These are phyloP conservation scores for Strigamia transsilvanica DNA, from an alignment of 2,888 invertebrate genomes.

Conservation along the genomic window DNA sequence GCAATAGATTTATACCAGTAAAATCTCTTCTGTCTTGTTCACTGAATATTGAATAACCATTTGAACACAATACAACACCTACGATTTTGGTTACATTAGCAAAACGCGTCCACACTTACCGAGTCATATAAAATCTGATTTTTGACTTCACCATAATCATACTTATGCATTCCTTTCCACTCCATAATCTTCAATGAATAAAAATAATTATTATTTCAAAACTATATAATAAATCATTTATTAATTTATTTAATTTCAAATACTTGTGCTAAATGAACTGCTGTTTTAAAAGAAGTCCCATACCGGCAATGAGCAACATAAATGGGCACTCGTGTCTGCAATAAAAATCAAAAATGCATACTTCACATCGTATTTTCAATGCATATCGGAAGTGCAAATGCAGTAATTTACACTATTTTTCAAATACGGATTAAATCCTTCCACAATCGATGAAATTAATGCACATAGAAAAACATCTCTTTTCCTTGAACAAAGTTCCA, in stretches of 20 bases:
- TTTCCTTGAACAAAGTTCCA: neutral
- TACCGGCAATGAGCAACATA: neutral
- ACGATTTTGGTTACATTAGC: neutral
- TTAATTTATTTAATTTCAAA: neutral
- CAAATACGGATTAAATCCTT: neutral
- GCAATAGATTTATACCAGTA: too few species aligned
- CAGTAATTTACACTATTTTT: neutral
- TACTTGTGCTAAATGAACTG: neutral
- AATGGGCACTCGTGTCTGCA: neutral
- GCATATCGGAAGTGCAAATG: too few species aligned
- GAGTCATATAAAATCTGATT: neutral
- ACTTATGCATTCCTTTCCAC: neutral
- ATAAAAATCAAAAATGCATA: neutral
- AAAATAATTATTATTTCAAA: too few species aligned
- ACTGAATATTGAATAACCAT: too few species aligned
- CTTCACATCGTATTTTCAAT: neutral
- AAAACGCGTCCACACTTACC: neutral
- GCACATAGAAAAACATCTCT: neutral
- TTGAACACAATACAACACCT: too few species aligned
- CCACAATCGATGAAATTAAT: neutral
- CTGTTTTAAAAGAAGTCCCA: neutral
- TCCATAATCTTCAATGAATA: neutral
- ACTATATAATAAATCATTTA: too few species aligned
- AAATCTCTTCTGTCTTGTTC: too few species aligned
- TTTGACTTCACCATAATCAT: neutral